Evolutionary conservation across 2,888 invertebrate species (phyloP), one percentile per base, ranked within the genome.

Genomic region (Tuberolachnus salignus): DNA sequence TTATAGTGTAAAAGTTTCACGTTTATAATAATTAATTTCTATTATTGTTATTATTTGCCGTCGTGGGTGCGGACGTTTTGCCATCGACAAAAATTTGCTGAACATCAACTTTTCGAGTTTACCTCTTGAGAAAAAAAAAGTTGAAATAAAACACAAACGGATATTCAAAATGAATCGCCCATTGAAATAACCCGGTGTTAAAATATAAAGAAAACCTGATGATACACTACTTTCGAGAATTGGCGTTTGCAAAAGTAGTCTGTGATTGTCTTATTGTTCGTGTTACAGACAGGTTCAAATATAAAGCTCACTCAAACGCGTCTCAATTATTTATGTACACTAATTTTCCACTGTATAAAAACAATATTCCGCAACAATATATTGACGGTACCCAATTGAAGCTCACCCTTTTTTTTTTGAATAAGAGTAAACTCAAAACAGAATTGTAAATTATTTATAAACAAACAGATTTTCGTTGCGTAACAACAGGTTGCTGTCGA

Each of bases 381-480:
- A 14, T 78, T 46, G 34, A 78, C 14, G 42, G 70, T 26, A 69
- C n/a, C n/a, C 59, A 46, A 59, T 70, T 55, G 21, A 78, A 69
- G 16, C 21, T 23, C 57, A 70, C 23, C 67, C n/a, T n/a, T n/a
- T n/a, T 57, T 78, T 78, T 78, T 69, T 67, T 70, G 10, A 67
- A 78, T 55, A 26, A 44, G 42, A 69, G n/a, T 34, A 78, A 78
- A 13, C 59, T 80, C 10, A 14, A 59, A 80, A 80, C 71, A 42
- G 71, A 71, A 72, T 63, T 80, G 34, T 53, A 53, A 42, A 3
- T 80, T 49, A 51, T 80, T 61, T 78, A 80, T 19, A 69, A 61
- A 71, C 26, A 53, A 80, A 70, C 23, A 51, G 63, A 72, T 61
- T 71, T 80, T 49, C 70, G 64, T 49, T 19, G 19, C 42, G 46